Conservation (phyloP, 2,888 invertebrate genomes). For the Meteorus cinctellus region DNA sequence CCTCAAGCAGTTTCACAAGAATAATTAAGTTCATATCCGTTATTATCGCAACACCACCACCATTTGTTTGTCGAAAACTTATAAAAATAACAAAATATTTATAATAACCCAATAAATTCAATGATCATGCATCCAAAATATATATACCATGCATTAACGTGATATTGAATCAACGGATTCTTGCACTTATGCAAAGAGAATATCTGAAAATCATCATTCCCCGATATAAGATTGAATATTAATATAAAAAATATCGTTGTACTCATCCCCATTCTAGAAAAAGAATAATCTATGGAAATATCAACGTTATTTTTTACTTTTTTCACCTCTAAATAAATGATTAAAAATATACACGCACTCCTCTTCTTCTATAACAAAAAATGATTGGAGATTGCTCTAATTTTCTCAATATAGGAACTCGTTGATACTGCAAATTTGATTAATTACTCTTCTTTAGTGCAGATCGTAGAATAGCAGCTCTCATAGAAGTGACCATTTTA, state of each 20-base stretch:
- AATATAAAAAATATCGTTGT: not conserved
- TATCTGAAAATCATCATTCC: not conserved
- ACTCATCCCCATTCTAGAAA: not conserved
- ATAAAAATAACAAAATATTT: not conserved
- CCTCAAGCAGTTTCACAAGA: not conserved
- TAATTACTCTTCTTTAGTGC: slow-evolving; percentile 75
- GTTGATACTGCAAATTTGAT: not conserved
- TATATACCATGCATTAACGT: not conserved
- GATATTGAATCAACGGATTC: not conserved
- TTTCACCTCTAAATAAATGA: not conserved
- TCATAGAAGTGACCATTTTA: slow-evolving; percentile 79
- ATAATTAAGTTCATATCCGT: not conserved
- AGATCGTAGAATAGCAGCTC: slow-evolving; percentile 79
- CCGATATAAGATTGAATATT: not conserved
- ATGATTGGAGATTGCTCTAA: no score
- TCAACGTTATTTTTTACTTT: not conserved
- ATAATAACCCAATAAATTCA: not conserved
- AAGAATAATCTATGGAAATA: not conserved
- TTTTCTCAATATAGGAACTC: no score
- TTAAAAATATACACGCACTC: not conserved
- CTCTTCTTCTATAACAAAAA: not conserved
- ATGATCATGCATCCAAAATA: not conserved
- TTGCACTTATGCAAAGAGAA: not conserved
- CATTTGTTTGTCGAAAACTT: not conserved
- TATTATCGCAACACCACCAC: not conserved